Evolutionary conservation across 1,140 invertebrate genomes (phyloP), one percentile per base, ranked within the genome.

Genomic region (Zaprionus taronus): DNA sequence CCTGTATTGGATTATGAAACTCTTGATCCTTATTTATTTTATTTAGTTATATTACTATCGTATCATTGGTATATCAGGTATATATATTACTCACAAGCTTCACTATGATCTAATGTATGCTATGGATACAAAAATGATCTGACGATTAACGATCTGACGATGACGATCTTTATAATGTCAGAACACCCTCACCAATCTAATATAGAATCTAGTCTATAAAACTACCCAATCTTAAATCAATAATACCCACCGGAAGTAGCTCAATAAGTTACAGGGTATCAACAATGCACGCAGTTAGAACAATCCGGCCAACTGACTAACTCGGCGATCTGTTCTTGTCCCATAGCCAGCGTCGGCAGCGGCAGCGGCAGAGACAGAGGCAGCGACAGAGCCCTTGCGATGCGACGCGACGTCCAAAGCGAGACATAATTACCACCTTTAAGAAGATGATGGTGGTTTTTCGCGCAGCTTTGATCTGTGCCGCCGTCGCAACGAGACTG

Each of bases 381-480:
- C 47, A 22, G 47, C 20, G 5, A 20, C 47, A 51, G 47, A 51
- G 47, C 47, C 20, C 47, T 51, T 24, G 47, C 47, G 47, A 51
- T 41, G 38, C 38, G 38, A 36, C 57, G 34, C 47, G 64, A 68
- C 44, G 60, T 47, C 41, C 68, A 71, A 77, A 74, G 77, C 80
- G 75, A 80, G 79, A 86, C 89, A 91, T 91, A 91, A 91, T 91
- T 91, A 91, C 89, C 89, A 91, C 89, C 89, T 91, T 91, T 90
- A 85, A 77, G 84, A 91, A 91, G 82, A 91, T 91, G 89, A 91
- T 91, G 89, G 84, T 91, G 89, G 89, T 83, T 91, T 91, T 91
- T 91, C 89, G 89, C 89, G 89, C 62, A 74, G 89, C 86, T 91
- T 91, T 91, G 89, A 91, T 91, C 89, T 85, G 63, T 36, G 79